Conservation (phyloP, 2,888 invertebrate genomes). For the Hecatera dysodea region DNA sequence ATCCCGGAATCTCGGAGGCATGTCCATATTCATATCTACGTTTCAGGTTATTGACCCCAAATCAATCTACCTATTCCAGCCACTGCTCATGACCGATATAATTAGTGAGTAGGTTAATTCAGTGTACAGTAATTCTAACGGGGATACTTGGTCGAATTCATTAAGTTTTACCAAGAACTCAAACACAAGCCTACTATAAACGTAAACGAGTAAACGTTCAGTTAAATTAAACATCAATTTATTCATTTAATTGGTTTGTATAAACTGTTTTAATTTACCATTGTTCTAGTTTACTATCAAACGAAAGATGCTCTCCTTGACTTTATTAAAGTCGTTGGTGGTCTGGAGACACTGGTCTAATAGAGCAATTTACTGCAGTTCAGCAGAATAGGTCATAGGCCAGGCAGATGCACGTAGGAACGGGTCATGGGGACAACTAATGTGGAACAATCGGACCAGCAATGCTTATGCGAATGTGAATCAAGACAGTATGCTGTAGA, state of each 20-base stretch:
- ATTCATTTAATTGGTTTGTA: conserved; percentile 17
- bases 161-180: background rate
- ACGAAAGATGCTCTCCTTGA: conserved; percentile 57
- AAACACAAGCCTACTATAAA: conserved; percentile 14
- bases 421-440: conserved; percentile 9
- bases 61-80: too few species aligned
- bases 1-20: too few species aligned
- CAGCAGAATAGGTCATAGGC: conserved; percentile 52
- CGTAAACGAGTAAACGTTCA: background rate
- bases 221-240: conserved; percentile 17
- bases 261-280: conserved; percentile 9
- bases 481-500: background rate
- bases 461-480: conserved; percentile 3
- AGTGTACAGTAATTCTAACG: background rate
- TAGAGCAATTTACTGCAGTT: conserved; percentile 59
- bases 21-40: too few species aligned
- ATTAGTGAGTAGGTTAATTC: background rate
- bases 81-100: background rate
- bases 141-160: background rate
- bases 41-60: too few species aligned
- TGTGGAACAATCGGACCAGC: background rate
- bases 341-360: conserved; percentile 33
- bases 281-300: conserved; percentile 41
- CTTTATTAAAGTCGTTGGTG: conserved; percentile 27
- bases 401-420: conserved; percentile 52